phyloP scores from a whole-genome alignment of 2,888 invertebrate species.

The Pyrrhosoma nymphula region DNA sequence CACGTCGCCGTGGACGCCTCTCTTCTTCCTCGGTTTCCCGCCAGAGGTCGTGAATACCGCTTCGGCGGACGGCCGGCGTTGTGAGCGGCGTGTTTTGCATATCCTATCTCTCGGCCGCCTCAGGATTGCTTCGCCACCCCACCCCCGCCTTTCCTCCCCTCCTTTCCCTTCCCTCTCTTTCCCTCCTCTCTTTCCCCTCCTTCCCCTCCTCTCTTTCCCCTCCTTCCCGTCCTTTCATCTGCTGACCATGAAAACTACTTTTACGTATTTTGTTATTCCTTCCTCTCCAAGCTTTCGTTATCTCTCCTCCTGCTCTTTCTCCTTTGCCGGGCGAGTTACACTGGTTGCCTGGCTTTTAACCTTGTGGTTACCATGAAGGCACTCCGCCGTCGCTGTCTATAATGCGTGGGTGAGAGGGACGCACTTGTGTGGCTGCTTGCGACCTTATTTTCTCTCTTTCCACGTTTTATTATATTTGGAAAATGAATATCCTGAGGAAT shows the following conservation, averaged over 20 bases:
- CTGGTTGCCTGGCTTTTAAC: not conserved
- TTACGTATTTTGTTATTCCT: conserved; percentile 30
- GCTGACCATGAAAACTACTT: conserved; percentile 31
- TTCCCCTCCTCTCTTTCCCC: not conserved
- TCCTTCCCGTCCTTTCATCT: not conserved
- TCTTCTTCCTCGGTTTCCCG: not conserved
- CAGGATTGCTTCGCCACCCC: too few species aligned
- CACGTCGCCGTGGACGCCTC: too few species aligned
- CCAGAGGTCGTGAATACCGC: not conserved
- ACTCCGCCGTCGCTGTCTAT: not conserved
- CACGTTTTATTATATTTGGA: not conserved
- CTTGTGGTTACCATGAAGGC: not conserved
- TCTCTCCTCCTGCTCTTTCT: not conserved
- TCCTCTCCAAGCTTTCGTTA: not conserved
- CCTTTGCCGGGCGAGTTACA: not conserved
- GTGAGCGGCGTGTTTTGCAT: not conserved
- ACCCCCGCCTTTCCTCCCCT: too few species aligned
- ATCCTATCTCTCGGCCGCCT: not conserved
- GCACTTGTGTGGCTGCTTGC: not conserved
- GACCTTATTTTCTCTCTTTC: not conserved
- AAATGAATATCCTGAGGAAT: too few species aligned
- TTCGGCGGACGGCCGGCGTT: not conserved
- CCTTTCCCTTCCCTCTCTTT: too few species aligned
- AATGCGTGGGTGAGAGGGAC: not conserved
- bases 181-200: not conserved